phyloP scores from a whole-genome alignment of 1,140 invertebrate species.

The Zaprionus gabonicus region DNA sequence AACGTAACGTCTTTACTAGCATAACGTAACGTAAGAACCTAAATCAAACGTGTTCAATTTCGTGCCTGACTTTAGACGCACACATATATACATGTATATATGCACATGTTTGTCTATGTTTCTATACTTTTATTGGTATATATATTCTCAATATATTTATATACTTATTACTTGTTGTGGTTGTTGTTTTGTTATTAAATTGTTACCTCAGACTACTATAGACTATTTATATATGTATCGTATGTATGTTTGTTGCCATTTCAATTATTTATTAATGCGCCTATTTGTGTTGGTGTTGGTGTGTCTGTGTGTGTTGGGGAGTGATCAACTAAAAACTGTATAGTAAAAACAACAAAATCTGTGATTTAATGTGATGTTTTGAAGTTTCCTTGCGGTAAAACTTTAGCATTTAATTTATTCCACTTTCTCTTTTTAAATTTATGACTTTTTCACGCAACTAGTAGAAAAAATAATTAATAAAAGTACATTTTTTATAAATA shows the following conservation, averaged over 20 bases:
- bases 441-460: conserved; percentile 77
- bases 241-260: conserved; percentile 51
- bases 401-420: conserved; percentile 52
- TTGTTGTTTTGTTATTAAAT: conserved; percentile 58
- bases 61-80: conserved; percentile 30
- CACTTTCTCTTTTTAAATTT: conserved; percentile 63
- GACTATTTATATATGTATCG: conserved; percentile 68
- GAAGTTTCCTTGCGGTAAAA: conserved; percentile 9
- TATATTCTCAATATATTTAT: conserved; percentile 33
- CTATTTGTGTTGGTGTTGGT: conserved; percentile 35
- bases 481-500: conserved; percentile 8
- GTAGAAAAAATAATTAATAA: conserved; percentile 59
- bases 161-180: conserved; percentile 38
- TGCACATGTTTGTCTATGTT: conserved; percentile 28
- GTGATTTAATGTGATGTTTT: conserved; percentile 55
- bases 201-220: conserved; percentile 75
- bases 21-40: background rate
- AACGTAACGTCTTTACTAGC: conserved; percentile 26
- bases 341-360: conserved; percentile 20
- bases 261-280: conserved; percentile 51
- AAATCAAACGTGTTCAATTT: background rate
- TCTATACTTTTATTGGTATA: conserved; percentile 18
- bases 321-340: conserved; percentile 37
- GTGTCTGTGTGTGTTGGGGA: conserved; percentile 31
- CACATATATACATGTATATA: conserved; percentile 18